Conservation (phyloP, 1,140 invertebrate genomes). For the Musca vetustissima region DNA sequence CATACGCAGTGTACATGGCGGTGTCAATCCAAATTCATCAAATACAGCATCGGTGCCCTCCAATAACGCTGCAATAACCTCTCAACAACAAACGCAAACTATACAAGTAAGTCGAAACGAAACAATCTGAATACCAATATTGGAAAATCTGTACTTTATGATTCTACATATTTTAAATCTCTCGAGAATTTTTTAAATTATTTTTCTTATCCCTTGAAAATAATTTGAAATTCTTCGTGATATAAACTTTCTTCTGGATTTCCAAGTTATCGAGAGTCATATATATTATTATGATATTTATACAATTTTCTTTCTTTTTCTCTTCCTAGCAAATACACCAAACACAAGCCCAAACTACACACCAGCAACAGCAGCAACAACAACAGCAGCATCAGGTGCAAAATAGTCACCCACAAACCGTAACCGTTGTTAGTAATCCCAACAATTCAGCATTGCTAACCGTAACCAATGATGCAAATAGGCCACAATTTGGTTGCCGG, state of each 20-base stretch:
- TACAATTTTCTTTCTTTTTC: background rate
- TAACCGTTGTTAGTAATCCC: conserved; percentile 54
- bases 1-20: conserved; percentile 63
- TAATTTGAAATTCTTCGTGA: too few relatives aligned
- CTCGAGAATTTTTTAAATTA: too few relatives aligned
- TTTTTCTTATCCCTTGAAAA: too few relatives aligned
- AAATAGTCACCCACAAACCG: conserved; percentile 55
- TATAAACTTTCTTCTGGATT: too few relatives aligned
- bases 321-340: conserved; percentile 21
- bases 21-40: conserved; percentile 56
- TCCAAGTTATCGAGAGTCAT: too few relatives aligned
- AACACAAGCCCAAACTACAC: conserved; percentile 34
- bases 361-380: conserved; percentile 38
- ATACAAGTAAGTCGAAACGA: conserved; percentile 18
- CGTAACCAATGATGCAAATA: conserved; percentile 44
- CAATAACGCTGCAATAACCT: conserved; percentile 48
- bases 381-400: conserved; percentile 52
- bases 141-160: too few relatives aligned
- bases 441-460: conserved; percentile 48
- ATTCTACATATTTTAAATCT: too few relatives aligned
- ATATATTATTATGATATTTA: too few relatives aligned
- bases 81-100: conserved; percentile 43
- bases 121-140: too few relatives aligned
- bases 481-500: conserved; percentile 57
- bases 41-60: conserved; percentile 39